These are phyloP conservation scores for Siderastrea siderea DNA, from an alignment of 92 coral and sea anemone genomes.

Conservation along the genomic window DNA sequence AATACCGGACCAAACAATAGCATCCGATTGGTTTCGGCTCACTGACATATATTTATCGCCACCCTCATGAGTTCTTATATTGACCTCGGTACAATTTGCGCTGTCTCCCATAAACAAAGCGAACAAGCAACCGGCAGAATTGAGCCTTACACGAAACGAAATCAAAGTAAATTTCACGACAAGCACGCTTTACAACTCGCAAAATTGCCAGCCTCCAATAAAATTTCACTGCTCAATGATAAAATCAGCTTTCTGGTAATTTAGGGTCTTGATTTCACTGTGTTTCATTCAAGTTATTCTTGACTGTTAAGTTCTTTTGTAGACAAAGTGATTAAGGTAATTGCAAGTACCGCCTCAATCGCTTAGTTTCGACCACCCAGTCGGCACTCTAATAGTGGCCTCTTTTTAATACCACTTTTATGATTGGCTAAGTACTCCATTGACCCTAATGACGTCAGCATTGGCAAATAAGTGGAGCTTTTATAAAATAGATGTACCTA, in stretches of 20 bases:
- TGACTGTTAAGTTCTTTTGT: conserved; percentile 84
- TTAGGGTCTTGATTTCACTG: conserved; percentile 46
- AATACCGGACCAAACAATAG: conserved; percentile 75
- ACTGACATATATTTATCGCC: conserved; percentile 79
- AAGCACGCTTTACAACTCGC: conserved; percentile 28
- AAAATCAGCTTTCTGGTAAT: conserved; percentile 32
- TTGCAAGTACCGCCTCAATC: conserved; percentile 85
- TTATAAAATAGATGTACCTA: conserved; percentile 40
- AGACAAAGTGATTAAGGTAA: conserved; percentile 90
- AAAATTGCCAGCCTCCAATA: conserved; percentile 15
- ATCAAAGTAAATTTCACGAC: not conserved
- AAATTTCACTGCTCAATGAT: conserved; percentile 23
- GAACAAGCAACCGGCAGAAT: conserved; percentile 23
- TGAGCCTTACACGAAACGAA: conserved; percentile 28
- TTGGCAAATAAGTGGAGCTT: conserved; percentile 63
- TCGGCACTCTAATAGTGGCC: conserved; percentile 68
- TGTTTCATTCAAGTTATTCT: conserved; percentile 55
- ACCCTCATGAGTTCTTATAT: conserved; percentile 69
- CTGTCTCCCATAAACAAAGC: conserved; percentile 61
- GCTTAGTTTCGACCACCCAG: conserved; percentile 67
- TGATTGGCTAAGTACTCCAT: conserved; percentile 61
- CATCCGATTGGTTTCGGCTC: conserved; percentile 77
- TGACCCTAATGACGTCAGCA: conserved; percentile 51
- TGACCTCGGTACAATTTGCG: conserved; percentile 74
- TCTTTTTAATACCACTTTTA: conserved; percentile 6